Conservation (phyloP, 2,888 invertebrate species). For the Rosalia funebris region DNA sequence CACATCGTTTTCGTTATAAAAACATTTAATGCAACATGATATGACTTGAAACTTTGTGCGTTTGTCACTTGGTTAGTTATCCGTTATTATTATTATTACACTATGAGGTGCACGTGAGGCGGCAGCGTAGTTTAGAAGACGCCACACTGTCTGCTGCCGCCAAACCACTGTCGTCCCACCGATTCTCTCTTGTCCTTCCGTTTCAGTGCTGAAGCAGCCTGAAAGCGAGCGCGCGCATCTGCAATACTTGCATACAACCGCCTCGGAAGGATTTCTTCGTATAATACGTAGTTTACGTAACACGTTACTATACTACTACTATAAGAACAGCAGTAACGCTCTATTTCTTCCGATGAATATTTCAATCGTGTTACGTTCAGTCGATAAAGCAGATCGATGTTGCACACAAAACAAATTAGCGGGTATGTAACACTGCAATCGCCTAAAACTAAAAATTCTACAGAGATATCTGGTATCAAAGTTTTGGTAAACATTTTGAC, state of each 20-base stretch:
- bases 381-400: too few relatives aligned
- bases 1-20: constrained; percentile 14
- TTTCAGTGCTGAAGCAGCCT: constrained; percentile 24
- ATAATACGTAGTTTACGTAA: too few relatives aligned
- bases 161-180: constrained; percentile 51
- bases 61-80: constrained; percentile 12
- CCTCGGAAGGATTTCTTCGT: constrained; percentile 8
- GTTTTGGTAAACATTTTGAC: too few relatives aligned
- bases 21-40: constrained; percentile 7
- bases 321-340: too few relatives aligned
- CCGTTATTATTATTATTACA: constrained; percentile 7
- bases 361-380: too few relatives aligned
- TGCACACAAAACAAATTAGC: too few relatives aligned
- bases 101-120: constrained; percentile 50
- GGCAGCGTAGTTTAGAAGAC: constrained; percentile 49
- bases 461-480: too few relatives aligned
- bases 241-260: constrained; percentile 41
- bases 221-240: constrained; percentile 41
- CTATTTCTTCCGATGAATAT: too few relatives aligned
- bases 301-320: too few relatives aligned
- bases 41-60: constrained; percentile 24
- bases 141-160: constrained; percentile 57
- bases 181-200: constrained; percentile 27
- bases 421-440: too few relatives aligned
- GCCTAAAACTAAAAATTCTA: too few relatives aligned